Conservation (phyloP, 2,888 invertebrate species). For the Nasonovia ribisnigri region DNA sequence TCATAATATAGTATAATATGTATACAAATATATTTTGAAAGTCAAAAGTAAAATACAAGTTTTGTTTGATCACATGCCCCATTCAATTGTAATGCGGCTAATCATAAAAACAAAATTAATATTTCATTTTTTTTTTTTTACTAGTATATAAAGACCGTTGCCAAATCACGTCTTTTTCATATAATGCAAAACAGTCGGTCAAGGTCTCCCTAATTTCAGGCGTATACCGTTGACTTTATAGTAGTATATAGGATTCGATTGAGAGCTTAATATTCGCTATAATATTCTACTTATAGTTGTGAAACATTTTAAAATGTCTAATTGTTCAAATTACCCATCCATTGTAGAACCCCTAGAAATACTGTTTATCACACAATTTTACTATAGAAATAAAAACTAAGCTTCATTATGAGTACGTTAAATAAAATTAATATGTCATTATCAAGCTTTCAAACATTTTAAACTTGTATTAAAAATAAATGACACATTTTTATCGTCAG, state of each 20-base stretch:
- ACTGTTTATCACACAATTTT: no score
- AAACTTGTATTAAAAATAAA: background rate
- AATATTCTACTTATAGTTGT: background rate
- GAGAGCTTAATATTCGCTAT: background rate
- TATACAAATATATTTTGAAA: background rate
- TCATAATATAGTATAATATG: background rate
- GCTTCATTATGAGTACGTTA: background rate
- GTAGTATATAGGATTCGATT: background rate
- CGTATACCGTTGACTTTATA: background rate
- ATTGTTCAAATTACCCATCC: background rate
- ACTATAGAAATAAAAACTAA: background rate
- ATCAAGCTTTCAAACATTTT: background rate
- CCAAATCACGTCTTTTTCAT: background rate
- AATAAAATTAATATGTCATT: background rate
- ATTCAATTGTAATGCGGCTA: background rate
- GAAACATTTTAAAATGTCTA: background rate
- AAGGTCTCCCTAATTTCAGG: background rate
- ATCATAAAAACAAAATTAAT: background rate
- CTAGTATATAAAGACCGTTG: background rate
- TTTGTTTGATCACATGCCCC: background rate
- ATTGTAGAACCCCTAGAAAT: background rate
- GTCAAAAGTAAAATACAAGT: background rate
- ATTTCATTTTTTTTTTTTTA: background rate
- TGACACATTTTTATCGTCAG: background rate
- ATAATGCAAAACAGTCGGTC: background rate